These are phyloP conservation scores for Siderastrea siderea DNA, from an alignment of 92 coral and sea anemone species.

Conservation along the genomic window DNA sequence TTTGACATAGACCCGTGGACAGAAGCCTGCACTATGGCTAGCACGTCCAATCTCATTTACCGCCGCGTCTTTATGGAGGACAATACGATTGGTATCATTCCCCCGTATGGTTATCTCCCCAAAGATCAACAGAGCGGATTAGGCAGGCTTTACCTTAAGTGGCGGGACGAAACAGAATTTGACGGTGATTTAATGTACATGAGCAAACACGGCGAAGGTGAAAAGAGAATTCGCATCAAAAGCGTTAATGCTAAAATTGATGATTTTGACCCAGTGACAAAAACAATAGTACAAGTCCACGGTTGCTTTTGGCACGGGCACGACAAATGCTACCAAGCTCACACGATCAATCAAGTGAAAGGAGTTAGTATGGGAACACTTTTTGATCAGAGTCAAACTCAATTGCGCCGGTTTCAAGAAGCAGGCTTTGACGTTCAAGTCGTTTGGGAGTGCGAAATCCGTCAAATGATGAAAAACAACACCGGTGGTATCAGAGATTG, in stretches of 20 bases:
- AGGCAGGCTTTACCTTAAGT: conserved; percentile 1
- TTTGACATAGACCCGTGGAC: conserved; percentile 10
- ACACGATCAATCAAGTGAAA: conserved; percentile 18
- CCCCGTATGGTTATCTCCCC: not conserved
- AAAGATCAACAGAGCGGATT: conserved; percentile 4
- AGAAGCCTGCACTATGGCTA: not conserved
- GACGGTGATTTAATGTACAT: not conserved
- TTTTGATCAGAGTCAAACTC: not conserved
- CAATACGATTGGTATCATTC: not conserved
- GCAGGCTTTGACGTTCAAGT: not conserved
- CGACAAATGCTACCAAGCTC: not conserved
- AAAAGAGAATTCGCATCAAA: not conserved
- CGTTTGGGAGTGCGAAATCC: not conserved
- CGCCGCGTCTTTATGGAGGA: not conserved
- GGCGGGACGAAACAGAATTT: not conserved
- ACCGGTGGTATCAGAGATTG: not conserved
- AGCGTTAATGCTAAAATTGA: not conserved
- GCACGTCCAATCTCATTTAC: not conserved
- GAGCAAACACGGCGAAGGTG: not conserved
- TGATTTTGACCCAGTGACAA: not conserved
- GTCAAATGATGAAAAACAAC: conserved; percentile 1
- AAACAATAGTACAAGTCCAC: not conserved
- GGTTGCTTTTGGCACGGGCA: conserved; percentile 20
- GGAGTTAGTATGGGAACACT: not conserved
- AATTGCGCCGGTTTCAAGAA: not conserved